A percentile compares a stretch with the other conserved stretches of the same genome.
phyloP scores from a whole-genome alignment of 2,888 invertebrate species.

The Sphaerophoria rueppellii region DNA sequence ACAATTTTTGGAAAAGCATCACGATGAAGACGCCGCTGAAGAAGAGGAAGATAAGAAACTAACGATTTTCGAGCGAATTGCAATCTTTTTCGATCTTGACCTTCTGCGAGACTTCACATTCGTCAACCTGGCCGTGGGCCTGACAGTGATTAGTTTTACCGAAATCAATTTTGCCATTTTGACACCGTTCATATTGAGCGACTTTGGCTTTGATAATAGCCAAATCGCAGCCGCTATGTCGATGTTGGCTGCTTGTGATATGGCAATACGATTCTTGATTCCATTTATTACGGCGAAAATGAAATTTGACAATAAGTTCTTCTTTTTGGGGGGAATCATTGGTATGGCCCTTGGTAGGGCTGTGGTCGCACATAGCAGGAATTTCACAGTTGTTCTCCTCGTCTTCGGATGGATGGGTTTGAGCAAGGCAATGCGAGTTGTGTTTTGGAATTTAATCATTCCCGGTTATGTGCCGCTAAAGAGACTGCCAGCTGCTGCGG shows the following conservation, averaged over 20 bases:
- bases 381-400: constrained; percentile 83
- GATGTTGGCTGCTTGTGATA: constrained; percentile 86
- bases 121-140: constrained; percentile 87
- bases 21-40: constrained; percentile 71
- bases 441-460: constrained; percentile 89
- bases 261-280: constrained; percentile 86
- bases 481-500: constrained; percentile 87
- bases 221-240: constrained; percentile 88
- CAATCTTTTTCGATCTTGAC: constrained; percentile 88
- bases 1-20: constrained; percentile 46
- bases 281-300: constrained; percentile 87
- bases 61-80: constrained; percentile 84
- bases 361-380: constrained; percentile 83
- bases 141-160: constrained; percentile 87
- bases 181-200: constrained; percentile 88
- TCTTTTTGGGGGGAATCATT: constrained; percentile 87
- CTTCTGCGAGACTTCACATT: constrained; percentile 87
- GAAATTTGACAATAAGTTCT: constrained; percentile 87
- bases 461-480: constrained; percentile 88
- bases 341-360: constrained; percentile 86
- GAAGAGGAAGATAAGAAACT: constrained; percentile 80
- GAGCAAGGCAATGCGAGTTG: constrained; percentile 88
- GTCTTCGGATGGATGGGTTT: constrained; percentile 87
- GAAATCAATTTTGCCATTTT: constrained; percentile 90
- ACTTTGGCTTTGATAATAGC: constrained; percentile 83